Evolutionary conservation across 2,797 vertebrate genomes (phyloP).

Genomic region (Decapterus maruadsi): DNA sequence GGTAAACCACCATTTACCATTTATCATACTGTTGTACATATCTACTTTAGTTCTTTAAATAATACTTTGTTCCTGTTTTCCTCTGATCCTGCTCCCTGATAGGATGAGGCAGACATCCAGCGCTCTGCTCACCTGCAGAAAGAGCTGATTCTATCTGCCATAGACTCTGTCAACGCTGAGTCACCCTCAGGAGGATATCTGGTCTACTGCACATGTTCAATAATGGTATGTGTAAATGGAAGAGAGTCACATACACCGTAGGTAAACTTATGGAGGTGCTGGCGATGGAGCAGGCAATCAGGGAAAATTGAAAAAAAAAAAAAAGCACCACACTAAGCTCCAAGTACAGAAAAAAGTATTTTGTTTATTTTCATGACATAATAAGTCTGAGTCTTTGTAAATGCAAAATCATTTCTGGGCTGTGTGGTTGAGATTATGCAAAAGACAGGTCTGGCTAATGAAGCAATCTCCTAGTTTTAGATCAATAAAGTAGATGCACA

Average conservation of each 20-base stretch:
- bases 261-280: too few species aligned
- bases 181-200: conserved; percentile 93
- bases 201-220: conserved; percentile 96
- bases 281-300: too few species aligned
- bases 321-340: too few species aligned
- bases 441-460: conserved; percentile 1
- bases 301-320: too few species aligned
- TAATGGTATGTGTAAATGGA: conserved; percentile 85
- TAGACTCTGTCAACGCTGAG: conserved; percentile 93
- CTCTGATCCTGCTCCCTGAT: conserved; percentile 20
- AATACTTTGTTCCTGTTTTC: not conserved
- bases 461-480: not conserved
- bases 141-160: conserved; percentile 94
- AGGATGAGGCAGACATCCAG: conserved; percentile 93
- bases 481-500: too few species aligned
- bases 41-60: not conserved
- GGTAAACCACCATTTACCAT: conserved; percentile 69
- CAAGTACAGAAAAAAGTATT: too few species aligned
- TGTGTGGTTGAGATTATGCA: not conserved
- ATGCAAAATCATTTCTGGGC: not conserved
- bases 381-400: too few species aligned
- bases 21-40: not conserved
- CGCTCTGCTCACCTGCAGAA: conserved; percentile 97
- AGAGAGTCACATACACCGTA: too few species aligned
- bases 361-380: too few species aligned